Evolutionary conservation across 2,113 vertebrate species (phyloP).

Genomic region (Sander vitreus): DNA sequence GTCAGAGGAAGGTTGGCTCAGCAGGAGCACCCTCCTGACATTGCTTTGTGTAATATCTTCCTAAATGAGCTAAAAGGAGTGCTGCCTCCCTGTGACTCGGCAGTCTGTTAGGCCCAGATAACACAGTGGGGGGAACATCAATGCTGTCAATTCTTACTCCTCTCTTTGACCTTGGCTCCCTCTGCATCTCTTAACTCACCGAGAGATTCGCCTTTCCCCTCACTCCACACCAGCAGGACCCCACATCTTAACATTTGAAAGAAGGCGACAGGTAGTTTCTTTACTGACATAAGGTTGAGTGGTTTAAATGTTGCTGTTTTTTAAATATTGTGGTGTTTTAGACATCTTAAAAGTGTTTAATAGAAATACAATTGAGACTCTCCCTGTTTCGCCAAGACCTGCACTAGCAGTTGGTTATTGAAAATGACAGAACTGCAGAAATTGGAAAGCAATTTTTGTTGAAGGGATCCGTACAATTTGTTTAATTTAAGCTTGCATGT

Average conservation of each 20-base stretch:
- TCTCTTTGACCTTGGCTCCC: constrained; percentile 72
- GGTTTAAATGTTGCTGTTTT: background rate
- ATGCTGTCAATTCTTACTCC: constrained; percentile 56
- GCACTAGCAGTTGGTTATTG: background rate
- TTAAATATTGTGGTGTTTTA: background rate
- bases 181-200: constrained; percentile 51
- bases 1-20: constrained; percentile 61
- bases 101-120: constrained; percentile 76
- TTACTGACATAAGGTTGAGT: background rate
- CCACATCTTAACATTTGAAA: constrained; percentile 7
- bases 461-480: background rate
- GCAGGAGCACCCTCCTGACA: constrained; percentile 57
- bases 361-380: background rate
- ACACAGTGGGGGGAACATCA: constrained; percentile 69
- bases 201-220: constrained; percentile 22
- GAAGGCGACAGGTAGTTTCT: constrained; percentile 2
- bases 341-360: constrained; percentile 8
- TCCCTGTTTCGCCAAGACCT: background rate
- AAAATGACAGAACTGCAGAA: background rate
- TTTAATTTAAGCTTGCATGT: no score
- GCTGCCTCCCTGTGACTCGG: constrained; percentile 61
- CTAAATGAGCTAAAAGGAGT: constrained; percentile 68
- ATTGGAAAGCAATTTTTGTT: background rate
- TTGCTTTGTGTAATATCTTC: constrained; percentile 61
- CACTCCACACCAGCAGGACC: constrained; percentile 20